Evolutionary conservation across 1,140 invertebrate species (phyloP), one percentile per base, ranked within the genome.

Genomic region (Plutomurus gul): DNA sequence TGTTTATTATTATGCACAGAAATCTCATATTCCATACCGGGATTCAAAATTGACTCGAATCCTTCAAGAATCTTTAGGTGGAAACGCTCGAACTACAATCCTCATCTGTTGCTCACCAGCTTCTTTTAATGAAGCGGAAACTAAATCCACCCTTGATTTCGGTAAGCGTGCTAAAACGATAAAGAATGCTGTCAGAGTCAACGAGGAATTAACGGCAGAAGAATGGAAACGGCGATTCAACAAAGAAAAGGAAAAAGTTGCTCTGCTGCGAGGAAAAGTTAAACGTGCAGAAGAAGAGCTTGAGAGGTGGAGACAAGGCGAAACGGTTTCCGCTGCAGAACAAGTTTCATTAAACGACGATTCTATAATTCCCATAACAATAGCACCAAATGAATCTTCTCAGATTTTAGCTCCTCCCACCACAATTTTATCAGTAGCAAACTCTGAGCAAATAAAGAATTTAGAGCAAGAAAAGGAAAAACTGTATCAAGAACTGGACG

Each of bases 51-150:
- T 99, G 77, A 99, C 98, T 0, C 91, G 98, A 87, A 99, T 99
- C 84, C 89, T 99, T 77, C 98, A 99, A 91, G 98, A 99, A 89
- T 99, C 96, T 77, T 90, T 99, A 56, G 98, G 98, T 88, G 98
- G 98, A 85, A 99, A 99, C 86, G 98, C 98, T 25, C 91, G 98
- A 83, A 99, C 97, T 33, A 99, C 98, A n/a, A 99, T 99, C 85
- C 96, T 99, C 77, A 99, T 99, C 85, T 99, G 98, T 87, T 99
- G 97, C 87, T 99, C 98, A 0, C 98, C 98, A 18, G 98, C 98
- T 16, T 97, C 96, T 65, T 99, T 96, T 86, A 99, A 99, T 86
- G 98, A 99, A 87, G 92, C 95, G 33, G 98, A 99, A 90, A 99
- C 98, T 0, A 99, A 99, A 86, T 99, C 97, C 6, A 99, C 98